Evolutionary conservation across 2,797 vertebrate species (phyloP).

Genomic region (Paramormyrops hopkinsi): DNA sequence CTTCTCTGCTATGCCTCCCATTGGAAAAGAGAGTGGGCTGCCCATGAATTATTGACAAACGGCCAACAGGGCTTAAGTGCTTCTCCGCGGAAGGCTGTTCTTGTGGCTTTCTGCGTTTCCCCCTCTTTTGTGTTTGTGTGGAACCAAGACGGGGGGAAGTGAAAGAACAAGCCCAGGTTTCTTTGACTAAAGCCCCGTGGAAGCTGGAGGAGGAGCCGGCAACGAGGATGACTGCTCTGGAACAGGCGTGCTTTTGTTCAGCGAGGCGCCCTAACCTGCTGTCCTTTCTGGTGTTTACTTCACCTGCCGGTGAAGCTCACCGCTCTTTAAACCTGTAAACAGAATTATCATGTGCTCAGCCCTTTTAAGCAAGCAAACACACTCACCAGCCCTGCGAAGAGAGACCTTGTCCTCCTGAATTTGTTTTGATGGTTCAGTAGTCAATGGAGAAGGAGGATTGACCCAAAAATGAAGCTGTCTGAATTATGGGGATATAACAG

Average conservation of each 20-base stretch:
- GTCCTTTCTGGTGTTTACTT: slow-evolving; percentile 24
- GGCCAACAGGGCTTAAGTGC: slow-evolving; percentile 54
- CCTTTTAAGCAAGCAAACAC: background rate
- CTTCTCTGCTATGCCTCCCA: slow-evolving; percentile 49
- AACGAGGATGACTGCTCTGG: background rate
- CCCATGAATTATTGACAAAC: slow-evolving; percentile 63
- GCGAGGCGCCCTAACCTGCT: slow-evolving; percentile 6
- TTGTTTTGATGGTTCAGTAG: background rate
- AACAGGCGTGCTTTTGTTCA: background rate
- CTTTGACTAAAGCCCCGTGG: background rate
- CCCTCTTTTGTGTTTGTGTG: background rate
- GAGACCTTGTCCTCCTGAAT: background rate
- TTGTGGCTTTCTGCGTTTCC: slow-evolving; percentile 32
- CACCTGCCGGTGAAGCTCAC: background rate
- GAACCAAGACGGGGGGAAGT: background rate
- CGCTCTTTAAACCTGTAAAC: background rate
- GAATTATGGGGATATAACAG: background rate
- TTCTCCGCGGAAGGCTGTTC: slow-evolving; percentile 43
- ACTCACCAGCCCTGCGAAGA: slow-evolving; percentile 37
- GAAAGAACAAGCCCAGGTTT: background rate
- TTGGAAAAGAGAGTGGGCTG: slow-evolving; percentile 40
- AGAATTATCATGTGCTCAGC: background rate
- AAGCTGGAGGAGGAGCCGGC: background rate
- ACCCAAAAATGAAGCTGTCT: background rate
- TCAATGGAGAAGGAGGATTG: background rate